These are phyloP conservation scores for Perodicticus potto DNA, from an alignment of 2,797 vertebrate genomes.

Conservation along the genomic window DNA sequence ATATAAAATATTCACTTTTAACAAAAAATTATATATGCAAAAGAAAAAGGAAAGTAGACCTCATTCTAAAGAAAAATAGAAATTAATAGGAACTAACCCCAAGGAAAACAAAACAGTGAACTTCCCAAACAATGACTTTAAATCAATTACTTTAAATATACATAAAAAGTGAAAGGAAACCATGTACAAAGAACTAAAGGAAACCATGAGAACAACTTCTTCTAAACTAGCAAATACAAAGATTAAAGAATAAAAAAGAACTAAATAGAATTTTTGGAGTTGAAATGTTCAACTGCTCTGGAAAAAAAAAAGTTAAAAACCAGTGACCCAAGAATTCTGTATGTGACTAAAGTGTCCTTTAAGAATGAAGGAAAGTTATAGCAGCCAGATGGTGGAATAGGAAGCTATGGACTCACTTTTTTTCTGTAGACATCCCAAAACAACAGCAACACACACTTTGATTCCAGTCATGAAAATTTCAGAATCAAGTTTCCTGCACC, in stretches of 20 bases:
- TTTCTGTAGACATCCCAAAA: background rate
- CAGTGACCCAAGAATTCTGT: background rate
- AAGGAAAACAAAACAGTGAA: background rate
- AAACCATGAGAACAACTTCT: background rate
- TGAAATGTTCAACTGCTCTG: background rate
- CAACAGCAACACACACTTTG: background rate
- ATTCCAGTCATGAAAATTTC: background rate
- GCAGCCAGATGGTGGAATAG: background rate
- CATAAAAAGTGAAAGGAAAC: background rate
- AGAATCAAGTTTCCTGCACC: background rate
- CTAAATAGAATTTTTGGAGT: background rate
- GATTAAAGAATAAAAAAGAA: background rate
- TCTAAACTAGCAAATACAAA: conserved; percentile 47
- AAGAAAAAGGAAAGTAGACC: conserved; percentile 9
- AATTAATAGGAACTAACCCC: background rate
- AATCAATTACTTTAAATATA: conserved; percentile 36
- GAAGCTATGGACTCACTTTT: background rate
- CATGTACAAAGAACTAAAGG: conserved; percentile 29
- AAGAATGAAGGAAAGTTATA: background rate
- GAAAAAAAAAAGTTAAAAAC: background rate
- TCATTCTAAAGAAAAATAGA: background rate
- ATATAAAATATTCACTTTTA: conserved; percentile 8
- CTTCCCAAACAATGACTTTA: background rate
- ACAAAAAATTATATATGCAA: background rate
- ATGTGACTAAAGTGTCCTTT: conserved; percentile 37